Percentiles rank a stretch among this genome's conserved stretches.
Evolutionary conservation across 2,797 vertebrate species (phyloP).

Genomic region (Ciconia nigra): DNA sequence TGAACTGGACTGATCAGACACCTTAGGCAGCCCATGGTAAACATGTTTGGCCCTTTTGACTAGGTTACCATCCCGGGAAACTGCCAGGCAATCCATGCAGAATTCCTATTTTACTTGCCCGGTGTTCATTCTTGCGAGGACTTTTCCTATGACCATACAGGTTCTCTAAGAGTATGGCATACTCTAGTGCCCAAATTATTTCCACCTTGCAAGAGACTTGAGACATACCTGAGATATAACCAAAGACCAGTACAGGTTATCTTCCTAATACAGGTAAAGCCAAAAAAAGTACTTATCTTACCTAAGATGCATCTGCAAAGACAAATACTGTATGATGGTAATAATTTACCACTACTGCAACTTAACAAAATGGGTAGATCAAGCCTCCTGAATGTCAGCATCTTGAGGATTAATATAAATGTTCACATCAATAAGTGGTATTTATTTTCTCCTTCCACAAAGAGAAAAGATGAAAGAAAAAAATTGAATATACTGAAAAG

Average conservation of each 20-base stretch:
- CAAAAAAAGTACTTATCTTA: background rate
- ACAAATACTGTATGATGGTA: background rate
- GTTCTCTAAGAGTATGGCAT: background rate
- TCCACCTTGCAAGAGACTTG: background rate
- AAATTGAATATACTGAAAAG: background rate
- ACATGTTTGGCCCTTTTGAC: background rate
- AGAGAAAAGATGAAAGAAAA: background rate
- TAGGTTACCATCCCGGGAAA: background rate
- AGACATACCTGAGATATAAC: background rate
- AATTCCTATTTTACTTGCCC: background rate
- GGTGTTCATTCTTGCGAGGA: background rate
- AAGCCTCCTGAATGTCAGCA: background rate
- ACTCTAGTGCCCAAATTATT: background rate
- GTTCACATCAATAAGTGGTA: background rate
- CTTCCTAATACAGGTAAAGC: background rate
- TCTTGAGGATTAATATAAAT: background rate
- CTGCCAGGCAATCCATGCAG: background rate
- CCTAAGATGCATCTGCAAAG: background rate
- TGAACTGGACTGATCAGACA: background rate
- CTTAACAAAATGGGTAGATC: background rate
- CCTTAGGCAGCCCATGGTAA: background rate
- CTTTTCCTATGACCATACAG: background rate
- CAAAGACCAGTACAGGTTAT: background rate
- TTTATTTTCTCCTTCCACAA: conserved; percentile 17
- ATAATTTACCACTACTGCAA: background rate